Evolutionary conservation across 2,888 invertebrate species (phyloP).

Genomic region (Diaprepes abbreviatus): DNA sequence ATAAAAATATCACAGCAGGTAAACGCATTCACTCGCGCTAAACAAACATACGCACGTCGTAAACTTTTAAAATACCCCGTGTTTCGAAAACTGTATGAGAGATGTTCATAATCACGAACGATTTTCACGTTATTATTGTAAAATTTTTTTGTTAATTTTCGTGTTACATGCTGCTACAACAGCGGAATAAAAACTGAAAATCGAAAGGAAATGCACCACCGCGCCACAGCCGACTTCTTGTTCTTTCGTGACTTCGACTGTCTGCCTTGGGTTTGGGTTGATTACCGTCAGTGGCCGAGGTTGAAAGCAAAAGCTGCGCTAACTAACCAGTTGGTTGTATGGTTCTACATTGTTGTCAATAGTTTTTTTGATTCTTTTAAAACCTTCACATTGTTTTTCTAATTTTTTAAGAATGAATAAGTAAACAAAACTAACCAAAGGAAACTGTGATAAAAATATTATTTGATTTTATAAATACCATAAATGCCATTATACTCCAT

Average conservation of each 20-base stretch:
- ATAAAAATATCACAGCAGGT: conserved; percentile 48
- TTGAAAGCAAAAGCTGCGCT: conserved; percentile 50
- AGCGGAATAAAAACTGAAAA: conserved; percentile 28
- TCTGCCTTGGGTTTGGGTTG: conserved; percentile 38
- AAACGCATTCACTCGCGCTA: conserved; percentile 41
- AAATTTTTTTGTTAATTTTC: conserved; percentile 23
- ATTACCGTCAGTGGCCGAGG: conserved; percentile 36
- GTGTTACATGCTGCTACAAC: conserved; percentile 32
- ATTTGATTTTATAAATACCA: too few species aligned
- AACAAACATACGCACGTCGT: conserved; percentile 38
- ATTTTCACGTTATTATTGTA: conserved; percentile 9
- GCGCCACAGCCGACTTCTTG: conserved; percentile 45
- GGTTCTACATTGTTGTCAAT: conserved; percentile 23
- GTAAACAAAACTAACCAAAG: too few species aligned
- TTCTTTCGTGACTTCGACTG: conserved; percentile 43
- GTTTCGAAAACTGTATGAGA: conserved; percentile 24
- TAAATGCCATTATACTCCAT: too few species aligned
- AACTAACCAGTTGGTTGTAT: conserved; percentile 21
- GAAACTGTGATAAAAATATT: too few species aligned
- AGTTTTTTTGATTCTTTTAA: neutral
- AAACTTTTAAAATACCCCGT: conserved; percentile 28
- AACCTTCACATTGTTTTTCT: too few species aligned
- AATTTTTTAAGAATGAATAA: too few species aligned
- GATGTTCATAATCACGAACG: conserved; percentile 37
- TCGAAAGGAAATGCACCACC: conserved; percentile 45